Evolutionary conservation across 2,113 vertebrate species (phyloP), one percentile per base, ranked within the genome.

Genomic region (Sterna hirundo): DNA sequence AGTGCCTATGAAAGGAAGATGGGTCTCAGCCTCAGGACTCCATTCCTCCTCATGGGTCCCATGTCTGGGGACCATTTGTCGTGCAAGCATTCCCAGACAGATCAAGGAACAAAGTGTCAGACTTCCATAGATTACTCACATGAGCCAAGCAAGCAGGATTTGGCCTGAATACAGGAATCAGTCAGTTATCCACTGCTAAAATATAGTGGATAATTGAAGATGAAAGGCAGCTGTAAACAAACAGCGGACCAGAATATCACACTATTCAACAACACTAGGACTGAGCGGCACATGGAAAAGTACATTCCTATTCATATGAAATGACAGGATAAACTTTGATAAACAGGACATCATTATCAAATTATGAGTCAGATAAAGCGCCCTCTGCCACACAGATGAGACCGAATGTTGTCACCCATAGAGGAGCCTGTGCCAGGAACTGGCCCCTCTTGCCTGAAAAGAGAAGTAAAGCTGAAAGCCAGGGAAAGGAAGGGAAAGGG

Each of bases 161-260:
- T 96, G 94, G 97, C 95, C 74, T 85, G 94, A 58, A 94, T 95
- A 96, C 91, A 97, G 96, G 78, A 93, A 96, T 94, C 94, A 86
- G 85, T 95, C 94, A 94, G 87, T 86, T 94, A 95, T 86, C 93
- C 93, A 83, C 93, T 93, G 83, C 78, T 95, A 92, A 94, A 95
- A 96, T 95, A 87, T 26, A 91, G 93, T 79, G 93, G 75, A 87
- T 96, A 97, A 96, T 74, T 94, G 91, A 95, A 96, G 96, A 97
- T 96, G 95, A 97, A 97, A 97, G 94, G 96, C 93, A 95, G 94
- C 95, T 87, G 75, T 95, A 94, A 92, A 97, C 89, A 94, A 94
- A 92, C 65, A 87, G 78, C 3, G 3, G 86, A 96, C 5, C 65
- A 60, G 88, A 94, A 82, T 91, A 54, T 93, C 62, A 61, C 66